Evolutionary conservation across 2,888 invertebrate genomes (phyloP).

Genomic region (Dasysyrphus albostriatus): DNA sequence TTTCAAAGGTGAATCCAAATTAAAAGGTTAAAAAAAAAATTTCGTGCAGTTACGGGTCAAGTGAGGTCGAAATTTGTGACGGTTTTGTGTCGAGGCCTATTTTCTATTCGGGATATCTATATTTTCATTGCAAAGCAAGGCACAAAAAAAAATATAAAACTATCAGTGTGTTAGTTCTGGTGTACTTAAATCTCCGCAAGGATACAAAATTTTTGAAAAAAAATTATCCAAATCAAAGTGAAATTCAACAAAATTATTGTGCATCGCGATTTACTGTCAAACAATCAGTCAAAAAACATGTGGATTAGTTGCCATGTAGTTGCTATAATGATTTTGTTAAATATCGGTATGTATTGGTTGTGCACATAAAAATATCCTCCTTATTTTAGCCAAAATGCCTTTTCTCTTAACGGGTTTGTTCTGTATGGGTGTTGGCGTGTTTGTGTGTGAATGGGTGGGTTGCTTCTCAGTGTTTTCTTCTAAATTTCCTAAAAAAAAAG

Average conservation of each 20-base stretch:
- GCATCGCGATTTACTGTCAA: slow-evolving; percentile 65
- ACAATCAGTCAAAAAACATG: slow-evolving; percentile 81
- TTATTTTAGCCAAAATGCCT: slow-evolving; percentile 40
- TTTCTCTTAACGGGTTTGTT: neutral
- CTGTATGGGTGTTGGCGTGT: neutral
- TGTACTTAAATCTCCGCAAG: slow-evolving; percentile 7
- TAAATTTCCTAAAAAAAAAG: neutral
- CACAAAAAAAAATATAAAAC: slow-evolving; percentile 5
- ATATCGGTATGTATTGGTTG: slow-evolving; percentile 81
- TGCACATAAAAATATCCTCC: slow-evolving; percentile 10
- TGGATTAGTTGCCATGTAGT: slow-evolving; percentile 84
- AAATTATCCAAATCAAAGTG: neutral
- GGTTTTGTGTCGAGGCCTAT: slow-evolving; percentile 27
- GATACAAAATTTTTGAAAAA: slow-evolving; percentile 19
- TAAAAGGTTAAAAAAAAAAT: neutral
- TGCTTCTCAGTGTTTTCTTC: slow-evolving; percentile 4
- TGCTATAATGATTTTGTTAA: slow-evolving; percentile 82
- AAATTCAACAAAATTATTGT: slow-evolving; percentile 31
- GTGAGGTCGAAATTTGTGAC: slow-evolving; percentile 48
- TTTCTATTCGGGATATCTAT: neutral
- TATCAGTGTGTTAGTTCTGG: slow-evolving; percentile 21
- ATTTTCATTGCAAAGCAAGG: neutral
- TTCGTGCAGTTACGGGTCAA: slow-evolving; percentile 46
- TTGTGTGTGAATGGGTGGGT: slow-evolving; percentile 26
- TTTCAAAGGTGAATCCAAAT: neutral